These are phyloP conservation scores for human DNA, from an alignment of 2,113 vertebrate genomes.

Conservation along the genomic window GRCh38 chr9:112144501-112145000, in stretches of 20 bases:
- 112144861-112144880: neutral
- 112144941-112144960: neutral
- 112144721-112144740: neutral
- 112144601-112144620: no score
- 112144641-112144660: neutral
- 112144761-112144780: neutral
- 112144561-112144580: no score
- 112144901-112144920: neutral
- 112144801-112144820: neutral
- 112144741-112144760: neutral
- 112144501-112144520: neutral
- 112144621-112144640: no score
- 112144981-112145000: neutral
- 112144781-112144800: neutral
- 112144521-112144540: no score
- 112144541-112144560: no score
- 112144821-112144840: neutral
- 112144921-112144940: neutral
- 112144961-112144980: neutral
- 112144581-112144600: no score
- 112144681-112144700: neutral
- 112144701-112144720: neutral
- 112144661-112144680: neutral
- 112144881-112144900: neutral
- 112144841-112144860: neutral